phyloP scores from a whole-genome alignment of 1,140 invertebrate species.

The Pollicipes pollicipes region DNA sequence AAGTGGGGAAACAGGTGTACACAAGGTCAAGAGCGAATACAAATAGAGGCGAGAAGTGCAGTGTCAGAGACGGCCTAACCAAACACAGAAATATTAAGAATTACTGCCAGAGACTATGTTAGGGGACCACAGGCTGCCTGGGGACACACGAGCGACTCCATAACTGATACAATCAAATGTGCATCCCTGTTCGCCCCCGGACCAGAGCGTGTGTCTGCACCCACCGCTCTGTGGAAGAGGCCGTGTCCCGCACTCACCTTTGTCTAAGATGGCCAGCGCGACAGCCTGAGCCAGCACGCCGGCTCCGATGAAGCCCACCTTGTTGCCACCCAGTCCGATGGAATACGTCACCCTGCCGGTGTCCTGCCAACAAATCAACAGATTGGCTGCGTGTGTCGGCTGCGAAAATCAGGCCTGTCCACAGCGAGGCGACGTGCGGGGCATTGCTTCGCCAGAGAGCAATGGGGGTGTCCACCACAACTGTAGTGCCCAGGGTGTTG shows the following conservation, averaged over 20 bases:
- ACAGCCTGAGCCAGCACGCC: background rate
- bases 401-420: background rate
- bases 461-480: too few species aligned
- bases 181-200: background rate
- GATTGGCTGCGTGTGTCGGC: background rate
- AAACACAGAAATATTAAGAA: too few species aligned
- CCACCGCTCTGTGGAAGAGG: background rate
- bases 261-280: background rate
- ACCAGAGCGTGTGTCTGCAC: background rate
- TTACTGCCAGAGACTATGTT: too few species aligned
- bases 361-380: background rate
- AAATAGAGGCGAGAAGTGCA: too few species aligned
- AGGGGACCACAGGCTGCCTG: too few species aligned
- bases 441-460: too few species aligned
- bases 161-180: background rate
- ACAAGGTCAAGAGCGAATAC: too few species aligned
- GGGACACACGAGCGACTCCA: background rate
- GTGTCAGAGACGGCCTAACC: too few species aligned
- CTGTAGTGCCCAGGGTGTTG: too few species aligned
- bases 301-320: slow-evolving; percentile 1
- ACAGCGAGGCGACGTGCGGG: too few species aligned
- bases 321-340: background rate
- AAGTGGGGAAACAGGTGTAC: too few species aligned
- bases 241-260: background rate
- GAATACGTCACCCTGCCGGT: background rate